Percentiles rank a stretch among this genome's conserved stretches.
These are phyloP conservation scores for Acomys russatus DNA, from an alignment of 2,797 vertebrate species.

Conservation along the genomic window DNA sequence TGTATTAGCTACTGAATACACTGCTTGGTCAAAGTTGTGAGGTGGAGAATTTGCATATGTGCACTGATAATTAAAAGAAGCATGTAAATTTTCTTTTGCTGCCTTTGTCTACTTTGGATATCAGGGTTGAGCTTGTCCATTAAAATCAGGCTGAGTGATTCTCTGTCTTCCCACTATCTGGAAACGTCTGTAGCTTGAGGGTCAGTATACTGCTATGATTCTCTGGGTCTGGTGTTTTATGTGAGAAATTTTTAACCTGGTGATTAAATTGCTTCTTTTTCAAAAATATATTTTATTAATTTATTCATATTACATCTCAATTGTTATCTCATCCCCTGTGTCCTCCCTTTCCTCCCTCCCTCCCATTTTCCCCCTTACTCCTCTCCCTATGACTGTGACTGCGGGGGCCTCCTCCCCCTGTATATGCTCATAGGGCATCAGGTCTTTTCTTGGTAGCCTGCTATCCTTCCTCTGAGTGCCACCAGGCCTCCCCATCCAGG, in stretches of 20 bases:
- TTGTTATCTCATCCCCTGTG: too few relatives aligned
- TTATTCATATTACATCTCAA: too few relatives aligned
- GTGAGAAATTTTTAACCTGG: background rate
- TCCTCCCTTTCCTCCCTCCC: too few relatives aligned
- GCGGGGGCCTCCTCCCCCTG: too few relatives aligned
- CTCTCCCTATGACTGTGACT: too few relatives aligned
- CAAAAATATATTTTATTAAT: too few relatives aligned
- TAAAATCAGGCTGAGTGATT: background rate
- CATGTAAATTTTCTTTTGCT: background rate
- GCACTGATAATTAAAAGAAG: background rate
- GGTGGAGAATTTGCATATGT: background rate
- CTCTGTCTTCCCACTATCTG: background rate
- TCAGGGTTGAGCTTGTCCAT: background rate
- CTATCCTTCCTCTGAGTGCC: too few relatives aligned
- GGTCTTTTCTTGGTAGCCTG: too few relatives aligned
- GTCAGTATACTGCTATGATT: background rate
- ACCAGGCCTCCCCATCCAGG: too few relatives aligned
- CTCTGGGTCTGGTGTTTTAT: background rate
- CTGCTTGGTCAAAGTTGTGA: constrained; percentile 7
- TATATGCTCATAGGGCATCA: too few relatives aligned
- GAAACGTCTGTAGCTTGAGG: background rate
- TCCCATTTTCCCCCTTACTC: too few relatives aligned
- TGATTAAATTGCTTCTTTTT: background rate
- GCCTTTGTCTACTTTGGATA: background rate
- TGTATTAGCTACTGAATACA: constrained; percentile 24